A percentile compares a stretch with the other conserved stretches of the same genome.
phyloP scores from a whole-genome alignment of 2,888 invertebrate species.

The Orthosia gothica region DNA sequence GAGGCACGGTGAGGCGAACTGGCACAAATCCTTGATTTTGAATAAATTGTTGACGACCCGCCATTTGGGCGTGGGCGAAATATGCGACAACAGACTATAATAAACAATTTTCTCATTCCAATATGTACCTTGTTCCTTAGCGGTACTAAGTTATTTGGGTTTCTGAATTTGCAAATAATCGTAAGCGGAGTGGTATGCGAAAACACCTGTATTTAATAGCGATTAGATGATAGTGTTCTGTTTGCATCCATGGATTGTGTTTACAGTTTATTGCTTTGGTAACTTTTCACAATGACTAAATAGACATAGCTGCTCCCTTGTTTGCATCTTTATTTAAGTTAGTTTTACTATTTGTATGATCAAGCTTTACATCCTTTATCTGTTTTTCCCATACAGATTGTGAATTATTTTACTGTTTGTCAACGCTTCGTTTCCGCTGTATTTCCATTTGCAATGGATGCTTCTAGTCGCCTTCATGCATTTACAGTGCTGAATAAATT shows the following conservation, averaged over 20 bases:
- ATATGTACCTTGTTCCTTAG: slow-evolving; percentile 78
- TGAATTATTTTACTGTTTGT: slow-evolving; percentile 9
- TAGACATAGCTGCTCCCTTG: slow-evolving; percentile 1
- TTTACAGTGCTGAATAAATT: slow-evolving; percentile 46
- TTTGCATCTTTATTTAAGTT: background rate
- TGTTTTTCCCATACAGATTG: slow-evolving; percentile 6
- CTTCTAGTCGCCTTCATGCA: slow-evolving; percentile 22
- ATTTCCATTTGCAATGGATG: slow-evolving; percentile 23
- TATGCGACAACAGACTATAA: slow-evolving; percentile 78
- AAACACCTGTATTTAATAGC: slow-evolving; percentile 82
- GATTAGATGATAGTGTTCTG: slow-evolving; percentile 76
- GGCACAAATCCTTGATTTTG: slow-evolving; percentile 87
- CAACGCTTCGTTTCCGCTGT: slow-evolving; percentile 25
- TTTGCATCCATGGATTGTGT: slow-evolving; percentile 49
- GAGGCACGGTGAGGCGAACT: slow-evolving; percentile 73
- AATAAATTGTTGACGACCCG: slow-evolving; percentile 84
- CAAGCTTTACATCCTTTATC: background rate
- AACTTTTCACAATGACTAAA: slow-evolving; percentile 26
- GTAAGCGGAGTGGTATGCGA: slow-evolving; percentile 83
- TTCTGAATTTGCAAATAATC: slow-evolving; percentile 71
- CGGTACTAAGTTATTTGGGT: slow-evolving; percentile 73
- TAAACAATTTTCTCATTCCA: slow-evolving; percentile 75
- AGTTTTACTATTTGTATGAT: background rate
- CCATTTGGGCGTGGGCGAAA: slow-evolving; percentile 86
- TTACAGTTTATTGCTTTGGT: slow-evolving; percentile 29